Percentiles rank a stretch among this genome's conserved stretches.
phyloP scores from a whole-genome alignment of 2,888 invertebrate genomes.

The Cancer borealis region DNA sequence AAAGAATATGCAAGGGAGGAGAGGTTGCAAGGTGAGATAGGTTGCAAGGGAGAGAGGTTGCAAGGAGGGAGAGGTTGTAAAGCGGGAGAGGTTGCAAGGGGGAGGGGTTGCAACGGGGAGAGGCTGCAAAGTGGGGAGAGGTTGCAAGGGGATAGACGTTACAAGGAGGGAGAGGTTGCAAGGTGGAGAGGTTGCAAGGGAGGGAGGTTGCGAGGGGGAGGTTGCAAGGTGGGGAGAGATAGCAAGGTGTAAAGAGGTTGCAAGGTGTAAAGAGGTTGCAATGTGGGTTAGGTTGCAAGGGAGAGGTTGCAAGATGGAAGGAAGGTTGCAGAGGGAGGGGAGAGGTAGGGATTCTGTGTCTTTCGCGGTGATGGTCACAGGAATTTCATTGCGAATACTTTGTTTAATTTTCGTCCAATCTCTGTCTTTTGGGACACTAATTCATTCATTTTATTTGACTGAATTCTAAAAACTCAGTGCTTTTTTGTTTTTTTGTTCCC shows the following conservation, averaged over 20 bases:
- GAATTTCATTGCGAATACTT: slow-evolving; percentile 28
- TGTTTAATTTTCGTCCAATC: slow-evolving; percentile 31
- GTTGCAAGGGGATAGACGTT: no score
- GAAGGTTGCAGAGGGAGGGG: neutral
- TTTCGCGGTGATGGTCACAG: neutral
- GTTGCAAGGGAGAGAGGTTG: no score
- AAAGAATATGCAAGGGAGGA: no score
- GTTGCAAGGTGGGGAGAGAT: no score
- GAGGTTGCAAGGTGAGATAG: no score
- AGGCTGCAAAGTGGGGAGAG: no score
- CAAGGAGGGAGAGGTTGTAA: neutral
- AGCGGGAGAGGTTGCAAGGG: no score
- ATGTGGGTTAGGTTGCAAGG: no score
- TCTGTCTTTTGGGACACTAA: neutral
- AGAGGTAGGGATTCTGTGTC: neutral
- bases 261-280: no score
- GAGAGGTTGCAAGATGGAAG: neutral
- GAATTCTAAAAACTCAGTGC: neutral
- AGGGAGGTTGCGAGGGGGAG: neutral
- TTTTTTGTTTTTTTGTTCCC: neutral
- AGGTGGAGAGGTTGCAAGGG: no score
- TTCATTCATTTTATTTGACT: neutral
- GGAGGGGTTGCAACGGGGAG: neutral
- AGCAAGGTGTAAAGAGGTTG: no score
- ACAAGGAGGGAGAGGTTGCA: neutral